These are phyloP conservation scores for Phania funesta DNA, from an alignment of 2,888 invertebrate species.

Conservation along the genomic window DNA sequence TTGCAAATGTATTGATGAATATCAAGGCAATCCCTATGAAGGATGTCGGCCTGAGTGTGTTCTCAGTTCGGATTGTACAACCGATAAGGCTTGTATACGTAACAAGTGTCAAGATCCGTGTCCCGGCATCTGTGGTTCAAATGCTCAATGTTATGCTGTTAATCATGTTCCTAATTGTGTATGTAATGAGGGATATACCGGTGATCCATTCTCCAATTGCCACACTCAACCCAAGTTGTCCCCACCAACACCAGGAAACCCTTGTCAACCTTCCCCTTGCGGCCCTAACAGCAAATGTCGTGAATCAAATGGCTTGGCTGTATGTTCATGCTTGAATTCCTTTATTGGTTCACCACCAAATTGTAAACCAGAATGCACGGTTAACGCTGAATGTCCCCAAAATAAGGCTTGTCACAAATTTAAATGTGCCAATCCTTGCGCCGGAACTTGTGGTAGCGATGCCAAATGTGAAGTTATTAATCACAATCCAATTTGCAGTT, in stretches of 20 bases:
- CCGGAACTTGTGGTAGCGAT: conserved; percentile 89
- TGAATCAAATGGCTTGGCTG: conserved; percentile 85
- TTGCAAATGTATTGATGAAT: conserved; percentile 89
- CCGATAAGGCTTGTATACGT: conserved; percentile 89
- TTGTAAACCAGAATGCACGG: conserved; percentile 91
- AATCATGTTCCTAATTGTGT: conserved; percentile 93
- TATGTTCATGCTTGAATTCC: conserved; percentile 88
- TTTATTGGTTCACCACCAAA: conserved; percentile 90
- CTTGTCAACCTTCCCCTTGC: conserved; percentile 89
- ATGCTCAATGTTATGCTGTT: conserved; percentile 90
- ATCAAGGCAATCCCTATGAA: conserved; percentile 92
- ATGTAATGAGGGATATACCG: conserved; percentile 86
- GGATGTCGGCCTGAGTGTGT: conserved; percentile 94
- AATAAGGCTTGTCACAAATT: conserved; percentile 90
- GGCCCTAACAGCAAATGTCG: conserved; percentile 91
- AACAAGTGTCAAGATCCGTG: conserved; percentile 94
- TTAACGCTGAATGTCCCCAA: conserved; percentile 89
- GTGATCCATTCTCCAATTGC: conserved; percentile 86
- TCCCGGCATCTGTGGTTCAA: conserved; percentile 90
- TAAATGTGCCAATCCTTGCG: conserved; percentile 90
- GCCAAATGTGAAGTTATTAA: conserved; percentile 90
- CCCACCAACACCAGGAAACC: conserved; percentile 77
- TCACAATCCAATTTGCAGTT: conserved; percentile 91
- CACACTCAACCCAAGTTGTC: conserved; percentile 72
- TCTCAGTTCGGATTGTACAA: conserved; percentile 90